Evolutionary conservation across 2,797 vertebrate genomes (phyloP).

Genomic region (Hemitrygon akajei): DNA sequence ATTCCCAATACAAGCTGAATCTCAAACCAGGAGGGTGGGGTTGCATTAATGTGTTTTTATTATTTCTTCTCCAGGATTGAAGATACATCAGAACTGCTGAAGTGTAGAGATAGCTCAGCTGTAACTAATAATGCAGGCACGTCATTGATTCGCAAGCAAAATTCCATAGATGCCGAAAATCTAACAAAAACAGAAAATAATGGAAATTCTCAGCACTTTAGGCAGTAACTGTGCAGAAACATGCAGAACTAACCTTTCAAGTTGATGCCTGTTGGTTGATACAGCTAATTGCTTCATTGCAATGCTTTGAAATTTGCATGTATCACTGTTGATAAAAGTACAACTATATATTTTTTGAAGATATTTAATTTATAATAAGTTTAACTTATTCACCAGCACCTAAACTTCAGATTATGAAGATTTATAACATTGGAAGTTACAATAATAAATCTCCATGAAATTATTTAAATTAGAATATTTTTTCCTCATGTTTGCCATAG

Average conservation of each 20-base stretch:
- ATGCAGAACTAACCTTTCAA: not conserved
- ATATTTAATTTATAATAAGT: not conserved
- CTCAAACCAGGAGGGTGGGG: conserved; percentile 19
- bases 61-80: conserved; percentile 60
- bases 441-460: not conserved
- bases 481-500: not conserved
- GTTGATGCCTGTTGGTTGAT: not conserved
- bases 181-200: not conserved
- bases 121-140: conserved; percentile 39
- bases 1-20: not conserved
- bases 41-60: conserved; percentile 38
- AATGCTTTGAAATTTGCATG: not conserved
- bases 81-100: conserved; percentile 69
- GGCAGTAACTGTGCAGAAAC: not conserved
- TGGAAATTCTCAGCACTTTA: not conserved
- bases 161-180: not conserved
- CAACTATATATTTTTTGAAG: not conserved
- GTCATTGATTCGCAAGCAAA: not conserved
- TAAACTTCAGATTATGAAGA: not conserved
- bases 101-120: conserved; percentile 51
- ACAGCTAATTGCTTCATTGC: not conserved
- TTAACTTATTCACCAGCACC: not conserved
- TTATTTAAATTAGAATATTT: not conserved
- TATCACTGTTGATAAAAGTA: not conserved
- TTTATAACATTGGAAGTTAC: not conserved